Conservation (phyloP, 2,797 vertebrate genomes). For the Myotis planiceps region DNA sequence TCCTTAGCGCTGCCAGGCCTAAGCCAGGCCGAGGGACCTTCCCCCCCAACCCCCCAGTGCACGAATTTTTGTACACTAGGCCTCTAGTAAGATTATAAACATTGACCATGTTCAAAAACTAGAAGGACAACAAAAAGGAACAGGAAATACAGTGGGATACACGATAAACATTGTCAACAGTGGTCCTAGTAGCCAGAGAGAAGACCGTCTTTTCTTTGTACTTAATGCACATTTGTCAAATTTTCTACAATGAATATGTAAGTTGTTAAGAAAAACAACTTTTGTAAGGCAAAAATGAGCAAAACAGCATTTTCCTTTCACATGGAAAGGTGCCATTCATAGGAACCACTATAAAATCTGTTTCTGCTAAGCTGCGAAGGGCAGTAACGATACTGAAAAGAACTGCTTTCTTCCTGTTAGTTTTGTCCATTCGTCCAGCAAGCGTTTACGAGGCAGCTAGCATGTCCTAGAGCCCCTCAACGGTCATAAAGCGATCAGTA, state of each 20-base stretch:
- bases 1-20: no score
- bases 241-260: not conserved
- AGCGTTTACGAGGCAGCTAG: not conserved
- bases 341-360: not conserved
- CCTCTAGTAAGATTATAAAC: not conserved
- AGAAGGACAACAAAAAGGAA: not conserved
- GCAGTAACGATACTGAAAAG: not conserved
- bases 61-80: no score
- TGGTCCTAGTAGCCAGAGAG: not conserved
- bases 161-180: not conserved
- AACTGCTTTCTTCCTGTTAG: not conserved
- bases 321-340: not conserved
- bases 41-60: no score
- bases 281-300: constrained; percentile 2
- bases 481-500: not conserved
- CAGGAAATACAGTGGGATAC: not conserved
- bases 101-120: not conserved
- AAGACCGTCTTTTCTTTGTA: not conserved
- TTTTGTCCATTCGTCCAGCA: not conserved
- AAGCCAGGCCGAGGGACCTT: no score
- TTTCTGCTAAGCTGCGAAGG: not conserved
- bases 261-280: not conserved
- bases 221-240: not conserved
- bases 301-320: constrained; percentile 10
- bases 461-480: not conserved